phyloP scores from a whole-genome alignment of 2,797 vertebrate genomes.

The Craterocephalus amniculus region DNA sequence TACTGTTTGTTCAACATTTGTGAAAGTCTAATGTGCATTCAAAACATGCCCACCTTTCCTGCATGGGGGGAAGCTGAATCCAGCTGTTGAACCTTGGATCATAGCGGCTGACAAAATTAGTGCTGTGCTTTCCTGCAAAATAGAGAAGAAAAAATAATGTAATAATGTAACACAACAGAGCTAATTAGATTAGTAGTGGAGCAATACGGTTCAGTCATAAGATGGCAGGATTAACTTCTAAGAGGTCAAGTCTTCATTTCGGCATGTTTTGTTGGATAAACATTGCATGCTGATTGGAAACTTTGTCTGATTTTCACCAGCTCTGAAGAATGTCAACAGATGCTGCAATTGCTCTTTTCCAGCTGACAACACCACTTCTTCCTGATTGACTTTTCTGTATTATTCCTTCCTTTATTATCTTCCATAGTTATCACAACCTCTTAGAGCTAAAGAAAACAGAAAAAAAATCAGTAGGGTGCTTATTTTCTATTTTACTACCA shows the following conservation, averaged over 20 bases:
- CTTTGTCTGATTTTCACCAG: neutral
- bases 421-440: neutral
- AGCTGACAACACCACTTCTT: neutral
- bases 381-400: neutral
- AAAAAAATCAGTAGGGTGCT: neutral
- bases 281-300: neutral
- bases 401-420: neutral
- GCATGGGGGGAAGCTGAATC: slow-evolving; percentile 99
- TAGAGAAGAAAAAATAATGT: slow-evolving; percentile 32
- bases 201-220: neutral
- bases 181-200: neutral
- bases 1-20: neutral
- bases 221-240: neutral
- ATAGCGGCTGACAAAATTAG: slow-evolving; percentile 98
- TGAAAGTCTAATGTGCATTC: neutral
- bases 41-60: slow-evolving; percentile 90
- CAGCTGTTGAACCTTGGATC: slow-evolving; percentile 99
- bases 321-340: neutral
- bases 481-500: neutral
- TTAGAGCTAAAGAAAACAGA: slow-evolving; percentile 14
- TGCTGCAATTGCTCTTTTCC: neutral
- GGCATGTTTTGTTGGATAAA: neutral
- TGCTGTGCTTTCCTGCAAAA: slow-evolving; percentile 96
- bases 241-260: slow-evolving; percentile 5
- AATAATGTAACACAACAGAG: neutral